A percentile compares a stretch with the other conserved stretches of the same genome.
Conservation (phyloP, 2,113 vertebrate species). For the Talpa occidentalis region DNA sequence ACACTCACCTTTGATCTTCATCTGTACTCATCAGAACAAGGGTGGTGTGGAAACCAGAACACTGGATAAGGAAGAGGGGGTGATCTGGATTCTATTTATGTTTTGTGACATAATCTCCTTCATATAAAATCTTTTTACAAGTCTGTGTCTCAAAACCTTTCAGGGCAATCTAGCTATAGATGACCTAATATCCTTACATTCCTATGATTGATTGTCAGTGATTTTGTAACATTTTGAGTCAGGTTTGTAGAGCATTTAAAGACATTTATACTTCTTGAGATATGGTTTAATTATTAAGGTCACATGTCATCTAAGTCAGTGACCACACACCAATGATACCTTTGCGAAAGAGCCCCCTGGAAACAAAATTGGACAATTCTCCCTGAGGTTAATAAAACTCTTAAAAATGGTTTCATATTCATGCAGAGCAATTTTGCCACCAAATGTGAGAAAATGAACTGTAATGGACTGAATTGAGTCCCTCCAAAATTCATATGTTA, state of each 20-base stretch:
- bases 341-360: background rate
- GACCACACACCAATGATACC: background rate
- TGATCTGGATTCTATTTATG: background rate
- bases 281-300: constrained; percentile 35
- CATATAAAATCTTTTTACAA: constrained; percentile 31
- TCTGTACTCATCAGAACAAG: background rate
- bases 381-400: background rate
- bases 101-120: background rate
- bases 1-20: background rate
- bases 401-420: background rate
- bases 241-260: background rate
- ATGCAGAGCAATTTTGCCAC: background rate
- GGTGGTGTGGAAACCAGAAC: background rate
- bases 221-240: background rate
- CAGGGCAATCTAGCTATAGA: background rate
- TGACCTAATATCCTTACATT: background rate
- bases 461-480: background rate
- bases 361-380: background rate
- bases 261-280: background rate
- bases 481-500: background rate
- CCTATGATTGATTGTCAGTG: background rate
- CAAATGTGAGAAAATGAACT: background rate
- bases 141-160: background rate
- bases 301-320: background rate
- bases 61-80: background rate